Conservation (phyloP, 2,113 vertebrate genomes). For the Hystrix brachyura region DNA sequence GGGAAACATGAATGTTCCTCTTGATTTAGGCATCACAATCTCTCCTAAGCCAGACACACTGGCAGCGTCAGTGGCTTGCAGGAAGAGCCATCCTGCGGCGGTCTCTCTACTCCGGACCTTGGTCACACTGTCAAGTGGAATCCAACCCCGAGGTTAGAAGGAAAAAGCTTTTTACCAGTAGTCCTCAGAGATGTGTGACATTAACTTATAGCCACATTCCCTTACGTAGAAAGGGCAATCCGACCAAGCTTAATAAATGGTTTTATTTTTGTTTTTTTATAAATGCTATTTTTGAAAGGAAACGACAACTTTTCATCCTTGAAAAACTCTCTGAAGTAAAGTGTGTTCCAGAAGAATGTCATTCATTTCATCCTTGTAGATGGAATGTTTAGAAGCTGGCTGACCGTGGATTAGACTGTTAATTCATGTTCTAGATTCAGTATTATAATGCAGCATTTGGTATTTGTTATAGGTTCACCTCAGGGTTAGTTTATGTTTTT, state of each 20-base stretch:
- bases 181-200: not conserved
- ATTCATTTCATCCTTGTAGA: not conserved
- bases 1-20: not conserved
- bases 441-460: slow-evolving; percentile 23
- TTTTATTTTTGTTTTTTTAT: no score
- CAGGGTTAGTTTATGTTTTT: slow-evolving; percentile 42
- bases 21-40: not conserved
- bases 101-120: not conserved
- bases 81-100: not conserved
- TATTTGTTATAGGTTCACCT: slow-evolving; percentile 50
- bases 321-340: not conserved
- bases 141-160: not conserved
- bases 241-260: not conserved
- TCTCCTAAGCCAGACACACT: not conserved
- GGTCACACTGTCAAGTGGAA: not conserved
- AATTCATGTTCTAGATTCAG: not conserved
- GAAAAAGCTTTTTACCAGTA: not conserved
- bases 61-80: not conserved
- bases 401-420: not conserved
- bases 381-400: slow-evolving; percentile 19
- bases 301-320: not conserved
- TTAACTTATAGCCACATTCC: not conserved
- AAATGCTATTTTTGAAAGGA: slow-evolving; percentile 37
- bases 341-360: not conserved
- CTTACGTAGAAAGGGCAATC: slow-evolving; percentile 1